Percentiles rank a stretch among this genome's conserved stretches.
Conservation (phyloP, 2,113 vertebrate species). For the Rhegmatorhina hoffmannsi region DNA sequence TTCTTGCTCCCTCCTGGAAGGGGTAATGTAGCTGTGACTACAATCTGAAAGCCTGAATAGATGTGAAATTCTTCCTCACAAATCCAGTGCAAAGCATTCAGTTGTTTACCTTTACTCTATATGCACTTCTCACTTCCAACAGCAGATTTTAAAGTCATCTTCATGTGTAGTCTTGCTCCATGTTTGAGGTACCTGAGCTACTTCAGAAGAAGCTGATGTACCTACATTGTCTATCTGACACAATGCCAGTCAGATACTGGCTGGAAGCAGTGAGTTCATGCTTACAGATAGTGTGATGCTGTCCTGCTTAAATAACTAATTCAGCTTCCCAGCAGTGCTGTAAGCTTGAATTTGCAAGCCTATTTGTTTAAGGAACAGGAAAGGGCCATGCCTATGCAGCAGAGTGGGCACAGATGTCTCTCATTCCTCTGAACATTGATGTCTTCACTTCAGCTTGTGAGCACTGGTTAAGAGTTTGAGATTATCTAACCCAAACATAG, state of each 20-base stretch:
- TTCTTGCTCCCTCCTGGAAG: neutral
- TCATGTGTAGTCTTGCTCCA: neutral
- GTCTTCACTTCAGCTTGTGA: neutral
- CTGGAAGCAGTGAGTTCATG: neutral
- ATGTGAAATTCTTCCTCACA: neutral
- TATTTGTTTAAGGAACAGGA: neutral
- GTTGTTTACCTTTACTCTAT: neutral
- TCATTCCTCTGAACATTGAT: neutral
- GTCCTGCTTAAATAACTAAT: neutral
- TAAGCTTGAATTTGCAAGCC: neutral
- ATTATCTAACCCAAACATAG: neutral
- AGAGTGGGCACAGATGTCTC: neutral
- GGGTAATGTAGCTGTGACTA: neutral
- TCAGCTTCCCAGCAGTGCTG: neutral
- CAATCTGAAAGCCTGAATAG: neutral
- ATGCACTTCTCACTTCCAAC: neutral
- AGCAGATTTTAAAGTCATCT: neutral
- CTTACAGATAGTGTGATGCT: neutral
- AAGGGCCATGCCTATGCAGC: neutral
- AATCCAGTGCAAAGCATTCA: neutral
- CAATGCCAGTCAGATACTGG: accelerated
- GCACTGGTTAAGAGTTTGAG: neutral
- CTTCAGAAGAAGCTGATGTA: neutral
- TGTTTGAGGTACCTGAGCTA: neutral
- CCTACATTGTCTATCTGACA: neutral